Base-by-base conservation (phyloP, 2,797 vertebrate species). In the Xerus rutilus region DNA sequence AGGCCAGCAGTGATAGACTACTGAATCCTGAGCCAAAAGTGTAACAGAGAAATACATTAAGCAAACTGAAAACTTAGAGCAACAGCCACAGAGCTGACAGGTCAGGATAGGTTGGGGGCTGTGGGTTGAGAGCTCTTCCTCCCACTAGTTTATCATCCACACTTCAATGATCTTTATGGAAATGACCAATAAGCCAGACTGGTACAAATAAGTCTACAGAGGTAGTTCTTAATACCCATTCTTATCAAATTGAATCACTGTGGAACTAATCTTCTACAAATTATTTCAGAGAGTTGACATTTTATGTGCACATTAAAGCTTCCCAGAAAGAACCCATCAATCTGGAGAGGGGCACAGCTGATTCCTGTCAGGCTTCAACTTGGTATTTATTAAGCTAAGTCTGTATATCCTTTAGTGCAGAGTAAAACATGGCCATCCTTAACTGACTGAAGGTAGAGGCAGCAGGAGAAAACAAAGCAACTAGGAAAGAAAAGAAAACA, bases 221-320 rank as follows among this genome's bases (percentile, higher is more conserved):
- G 97, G 97, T 98, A 97, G 95, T 96, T 97, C 89, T 97, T 98
- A 98, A 98, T 97, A 98, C 95, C 93, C 89, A 95, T 98, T 98
- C 97, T 98, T 98, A 98, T 98, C 97, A 98, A 98, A 98, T 97
- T 98, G 97, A 98, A 98, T 98, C 98, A 89, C 96, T 77, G 76
- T 96, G 97, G 97, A 98, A 97, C 97, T 98, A 98, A 98, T 98
- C 97, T 98, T 97, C 97, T 96, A 96, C 97, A 98, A 98, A 98
- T 98, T 98, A 98, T 98, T 98, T 98, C 96, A 96, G 97, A 96
- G 96, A 92, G 93, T 96, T 98, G 97, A 98, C 97, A 98, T 98
- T 98, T 98, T 97, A 91, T 94, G 93, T 90, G 93, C 92, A 97
- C 96, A 97, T 97, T 97, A 98, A 97, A 97, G 96, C 93, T 92